phyloP scores from a whole-genome alignment of 2,113 vertebrate species.

The Prolemur simus region DNA sequence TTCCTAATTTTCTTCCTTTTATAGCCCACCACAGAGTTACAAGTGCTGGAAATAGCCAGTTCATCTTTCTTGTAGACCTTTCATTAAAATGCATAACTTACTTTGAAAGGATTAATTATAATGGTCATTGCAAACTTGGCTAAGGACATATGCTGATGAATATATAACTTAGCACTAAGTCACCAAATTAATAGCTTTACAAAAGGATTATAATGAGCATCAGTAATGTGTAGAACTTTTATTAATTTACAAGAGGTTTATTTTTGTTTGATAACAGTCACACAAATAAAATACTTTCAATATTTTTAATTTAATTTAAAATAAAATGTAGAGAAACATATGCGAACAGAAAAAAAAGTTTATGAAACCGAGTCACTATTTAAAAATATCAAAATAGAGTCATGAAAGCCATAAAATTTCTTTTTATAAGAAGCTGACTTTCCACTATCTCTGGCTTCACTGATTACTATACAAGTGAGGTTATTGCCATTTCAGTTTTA shows the following conservation, averaged over 20 bases:
- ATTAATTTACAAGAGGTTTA: constrained; percentile 37
- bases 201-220: constrained; percentile 39
- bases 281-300: neutral
- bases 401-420: neutral
- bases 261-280: neutral
- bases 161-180: constrained; percentile 31
- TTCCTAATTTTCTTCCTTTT: neutral
- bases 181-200: constrained; percentile 32
- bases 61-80: constrained; percentile 43
- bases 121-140: neutral
- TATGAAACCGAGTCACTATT: neutral
- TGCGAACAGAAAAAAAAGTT: neutral
- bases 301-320: constrained; percentile 40
- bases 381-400: constrained; percentile 26
- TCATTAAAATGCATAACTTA: constrained; percentile 59
- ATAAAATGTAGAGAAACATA: neutral
- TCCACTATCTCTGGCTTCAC: constrained; percentile 70
- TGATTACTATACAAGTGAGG: constrained; percentile 71
- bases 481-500: constrained; percentile 70
- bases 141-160: constrained; percentile 28
- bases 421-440: constrained; percentile 50
- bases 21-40: neutral
- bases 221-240: neutral
- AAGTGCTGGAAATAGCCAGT: constrained; percentile 11
- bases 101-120: constrained; percentile 56